Percentiles rank a stretch among this genome's conserved stretches.
phyloP scores from a whole-genome alignment of 2,888 invertebrate genomes.

The Chironomus riparius region DNA sequence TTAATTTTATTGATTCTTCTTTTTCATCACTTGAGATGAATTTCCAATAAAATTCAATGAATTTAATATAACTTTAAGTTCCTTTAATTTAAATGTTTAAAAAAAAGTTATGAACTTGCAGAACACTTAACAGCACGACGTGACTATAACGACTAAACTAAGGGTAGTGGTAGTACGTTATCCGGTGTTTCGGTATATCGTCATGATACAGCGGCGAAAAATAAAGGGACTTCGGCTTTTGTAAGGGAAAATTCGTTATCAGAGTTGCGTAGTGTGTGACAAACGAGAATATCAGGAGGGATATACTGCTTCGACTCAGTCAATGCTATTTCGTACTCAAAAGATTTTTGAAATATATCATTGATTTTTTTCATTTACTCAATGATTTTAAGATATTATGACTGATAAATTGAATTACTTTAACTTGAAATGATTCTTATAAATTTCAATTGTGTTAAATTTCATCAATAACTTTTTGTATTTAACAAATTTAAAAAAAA shows the following conservation, averaged over 20 bases:
- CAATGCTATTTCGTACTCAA: too few species aligned
- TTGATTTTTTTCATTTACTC: too few species aligned
- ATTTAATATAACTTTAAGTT: neutral
- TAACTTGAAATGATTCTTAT: too few species aligned
- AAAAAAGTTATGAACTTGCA: neutral
- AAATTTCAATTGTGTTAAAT: too few species aligned
- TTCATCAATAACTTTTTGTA: too few species aligned
- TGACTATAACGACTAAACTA: conserved; percentile 20
- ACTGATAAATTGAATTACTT: too few species aligned
- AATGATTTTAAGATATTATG: too few species aligned
- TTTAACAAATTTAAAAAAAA: too few species aligned
- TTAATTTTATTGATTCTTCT: neutral
- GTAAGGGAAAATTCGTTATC: neutral
- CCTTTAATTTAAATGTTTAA: neutral
- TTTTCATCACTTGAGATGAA: neutral
- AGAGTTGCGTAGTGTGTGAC: conserved; percentile 4
- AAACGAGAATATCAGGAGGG: conserved; percentile 25
- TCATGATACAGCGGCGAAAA: conserved; percentile 5
- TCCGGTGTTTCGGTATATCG: conserved; percentile 16
- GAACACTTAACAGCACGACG: conserved; percentile 16
- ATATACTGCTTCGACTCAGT: neutral
- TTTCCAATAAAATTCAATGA: neutral
- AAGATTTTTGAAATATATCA: too few species aligned
- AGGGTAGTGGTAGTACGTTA: conserved; percentile 19
- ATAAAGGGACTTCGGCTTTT: neutral